Percentiles rank a stretch among this genome's conserved stretches.
Evolutionary conservation across 2,888 invertebrate genomes (phyloP).

Genomic region (Cataglyphis cursor): DNA sequence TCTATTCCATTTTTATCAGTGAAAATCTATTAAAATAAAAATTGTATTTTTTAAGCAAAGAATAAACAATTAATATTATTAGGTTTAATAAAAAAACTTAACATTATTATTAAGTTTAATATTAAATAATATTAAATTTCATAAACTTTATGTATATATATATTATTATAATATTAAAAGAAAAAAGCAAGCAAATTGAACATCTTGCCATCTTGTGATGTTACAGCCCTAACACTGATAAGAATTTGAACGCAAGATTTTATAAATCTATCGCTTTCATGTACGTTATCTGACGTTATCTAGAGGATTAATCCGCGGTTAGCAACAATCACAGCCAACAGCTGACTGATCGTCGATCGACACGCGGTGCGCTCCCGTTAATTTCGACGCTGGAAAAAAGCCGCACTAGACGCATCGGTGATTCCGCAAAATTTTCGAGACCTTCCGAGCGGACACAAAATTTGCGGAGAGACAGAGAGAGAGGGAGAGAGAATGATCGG

Average conservation of each 20-base stretch:
- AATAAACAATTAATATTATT: neutral
- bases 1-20: neutral
- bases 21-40: neutral
- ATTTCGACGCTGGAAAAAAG: slow-evolving; percentile 46
- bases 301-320: slow-evolving; percentile 17
- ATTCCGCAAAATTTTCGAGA: slow-evolving; percentile 48
- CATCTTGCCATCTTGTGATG: too few species aligned
- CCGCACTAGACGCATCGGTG: slow-evolving; percentile 51
- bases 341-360: slow-evolving; percentile 35
- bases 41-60: neutral
- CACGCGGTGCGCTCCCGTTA: slow-evolving; percentile 32
- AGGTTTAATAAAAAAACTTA: neutral
- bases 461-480: slow-evolving; percentile 54
- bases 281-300: neutral
- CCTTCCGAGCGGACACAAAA: slow-evolving; percentile 1
- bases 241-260: neutral
- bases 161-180: neutral
- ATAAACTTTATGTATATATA: neutral
- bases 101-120: neutral
- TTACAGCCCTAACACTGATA: neutral
- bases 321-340: slow-evolving; percentile 53
- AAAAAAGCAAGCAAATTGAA: neutral
- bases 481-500: neutral
- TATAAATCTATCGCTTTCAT: neutral
- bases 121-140: neutral